phyloP scores from a whole-genome alignment of 2,113 vertebrate species.

The Nanorana parkeri region DNA sequence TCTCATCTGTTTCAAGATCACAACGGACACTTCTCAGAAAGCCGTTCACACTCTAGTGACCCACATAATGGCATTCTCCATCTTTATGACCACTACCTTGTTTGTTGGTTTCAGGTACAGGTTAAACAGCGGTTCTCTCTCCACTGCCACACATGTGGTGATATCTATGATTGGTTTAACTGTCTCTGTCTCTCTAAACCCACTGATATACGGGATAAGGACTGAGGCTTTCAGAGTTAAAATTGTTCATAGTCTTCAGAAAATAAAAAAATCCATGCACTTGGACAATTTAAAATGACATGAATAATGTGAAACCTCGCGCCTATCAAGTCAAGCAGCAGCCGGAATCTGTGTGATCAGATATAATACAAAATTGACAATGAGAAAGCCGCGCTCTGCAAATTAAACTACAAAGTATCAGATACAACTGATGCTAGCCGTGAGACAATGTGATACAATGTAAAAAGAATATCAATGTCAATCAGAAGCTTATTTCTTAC shows the following conservation, averaged over 20 bases:
- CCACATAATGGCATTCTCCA: neutral
- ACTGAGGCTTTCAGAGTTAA: neutral
- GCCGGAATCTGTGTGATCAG: no score
- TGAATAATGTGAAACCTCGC: no score
- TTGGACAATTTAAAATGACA: no score
- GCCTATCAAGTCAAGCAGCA: no score
- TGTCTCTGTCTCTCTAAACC: constrained; percentile 6
- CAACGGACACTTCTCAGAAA: neutral
- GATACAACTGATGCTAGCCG: no score
- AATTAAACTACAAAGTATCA: no score
- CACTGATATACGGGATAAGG: constrained; percentile 28
- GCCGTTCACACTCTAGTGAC: constrained; percentile 26
- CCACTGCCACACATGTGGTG: neutral
- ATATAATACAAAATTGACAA: no score
- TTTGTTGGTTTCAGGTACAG: constrained; percentile 19
- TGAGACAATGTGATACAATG: no score
- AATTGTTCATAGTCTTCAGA: neutral
- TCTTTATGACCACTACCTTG: neutral
- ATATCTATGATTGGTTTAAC: neutral
- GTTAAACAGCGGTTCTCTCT: neutral
- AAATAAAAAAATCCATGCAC: neutral
- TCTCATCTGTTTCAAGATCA: neutral
- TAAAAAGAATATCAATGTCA: no score
- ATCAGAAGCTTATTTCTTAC: no score
- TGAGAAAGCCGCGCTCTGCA: no score